A percentile compares a stretch with the other conserved stretches of the same genome.
These are phyloP conservation scores for Euplagia quadripunctaria DNA, from an alignment of 2,888 invertebrate species.

Conservation along the genomic window DNA sequence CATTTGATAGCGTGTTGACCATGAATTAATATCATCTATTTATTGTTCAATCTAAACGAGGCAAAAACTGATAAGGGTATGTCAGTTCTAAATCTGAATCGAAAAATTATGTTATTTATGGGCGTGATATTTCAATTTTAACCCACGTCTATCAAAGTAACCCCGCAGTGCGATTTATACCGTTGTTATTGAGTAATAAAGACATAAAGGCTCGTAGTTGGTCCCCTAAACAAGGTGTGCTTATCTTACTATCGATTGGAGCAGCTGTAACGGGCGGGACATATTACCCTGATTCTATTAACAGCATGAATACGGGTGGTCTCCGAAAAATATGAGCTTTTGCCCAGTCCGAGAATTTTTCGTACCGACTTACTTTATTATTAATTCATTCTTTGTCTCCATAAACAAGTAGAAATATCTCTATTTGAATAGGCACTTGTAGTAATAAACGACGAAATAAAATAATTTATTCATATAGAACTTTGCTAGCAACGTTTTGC, in stretches of 20 bases:
- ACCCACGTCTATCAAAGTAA: slow-evolving; percentile 54
- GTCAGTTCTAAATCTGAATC: slow-evolving; percentile 31
- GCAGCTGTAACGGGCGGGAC: slow-evolving; percentile 69
- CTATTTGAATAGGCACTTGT: slow-evolving; percentile 45
- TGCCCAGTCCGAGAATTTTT: slow-evolving; percentile 40
- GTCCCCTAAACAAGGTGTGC: slow-evolving; percentile 70
- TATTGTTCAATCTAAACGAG: slow-evolving; percentile 22
- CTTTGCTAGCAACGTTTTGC: slow-evolving; percentile 58
- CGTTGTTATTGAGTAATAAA: slow-evolving; percentile 74
- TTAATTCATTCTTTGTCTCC: slow-evolving; percentile 36
- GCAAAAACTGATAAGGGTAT: slow-evolving; percentile 31
- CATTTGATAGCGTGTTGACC: slow-evolving; percentile 26
- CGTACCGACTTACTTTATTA: slow-evolving; percentile 27
- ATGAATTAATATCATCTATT: slow-evolving; percentile 29
- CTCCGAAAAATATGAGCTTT: slow-evolving; percentile 59
- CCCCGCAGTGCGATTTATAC: slow-evolving; percentile 63
- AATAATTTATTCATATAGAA: slow-evolving; percentile 63
- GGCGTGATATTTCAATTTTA: slow-evolving; percentile 63
- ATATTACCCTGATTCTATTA: slow-evolving; percentile 73
- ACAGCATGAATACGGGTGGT: slow-evolving; percentile 59
- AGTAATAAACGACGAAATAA: slow-evolving; percentile 50
- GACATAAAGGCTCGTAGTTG: slow-evolving; percentile 65
- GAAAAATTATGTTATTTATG: slow-evolving; percentile 44
- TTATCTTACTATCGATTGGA: slow-evolving; percentile 75
- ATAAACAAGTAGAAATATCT: slow-evolving; percentile 40